phyloP scores from a whole-genome alignment of 2,113 vertebrate species.

The Megatriorchis doriae region DNA sequence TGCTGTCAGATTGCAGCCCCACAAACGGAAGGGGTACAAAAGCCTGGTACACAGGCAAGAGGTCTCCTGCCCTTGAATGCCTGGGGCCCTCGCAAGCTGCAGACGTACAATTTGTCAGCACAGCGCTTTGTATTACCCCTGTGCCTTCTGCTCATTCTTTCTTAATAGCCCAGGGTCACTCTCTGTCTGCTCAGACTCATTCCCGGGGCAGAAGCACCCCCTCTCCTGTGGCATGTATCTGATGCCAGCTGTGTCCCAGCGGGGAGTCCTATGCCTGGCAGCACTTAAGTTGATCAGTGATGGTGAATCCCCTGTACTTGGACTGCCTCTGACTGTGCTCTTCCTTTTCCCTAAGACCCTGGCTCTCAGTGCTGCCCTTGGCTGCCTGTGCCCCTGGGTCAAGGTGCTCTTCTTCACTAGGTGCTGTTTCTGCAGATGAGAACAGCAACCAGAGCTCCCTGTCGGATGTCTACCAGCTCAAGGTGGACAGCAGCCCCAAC shows the following conservation, averaged over 20 bases:
- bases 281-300: fast-evolving
- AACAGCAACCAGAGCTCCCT: conserved; percentile 98
- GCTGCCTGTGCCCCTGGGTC: not conserved
- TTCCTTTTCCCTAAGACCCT: not conserved
- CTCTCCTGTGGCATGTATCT: not conserved
- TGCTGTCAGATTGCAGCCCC: not conserved
- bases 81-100: not conserved
- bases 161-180: fast-evolving
- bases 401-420: conserved; percentile 36
- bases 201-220: not conserved
- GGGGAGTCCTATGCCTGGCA: not conserved
- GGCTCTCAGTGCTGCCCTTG: fast-evolving
- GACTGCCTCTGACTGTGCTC: not conserved
- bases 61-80: fast-evolving
- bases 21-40: not conserved
- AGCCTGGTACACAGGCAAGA: not conserved
- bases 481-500: conserved; percentile 93
- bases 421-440: conserved; percentile 83
- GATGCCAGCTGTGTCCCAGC: not conserved
- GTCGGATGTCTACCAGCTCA: conserved; percentile 90
- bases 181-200: not conserved
- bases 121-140: not conserved
- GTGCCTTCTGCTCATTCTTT: not conserved
- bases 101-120: fast-evolving
- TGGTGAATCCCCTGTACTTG: not conserved